Conservation (phyloP, 2,113 vertebrate species). For the Trematomus loennbergii region DNA sequence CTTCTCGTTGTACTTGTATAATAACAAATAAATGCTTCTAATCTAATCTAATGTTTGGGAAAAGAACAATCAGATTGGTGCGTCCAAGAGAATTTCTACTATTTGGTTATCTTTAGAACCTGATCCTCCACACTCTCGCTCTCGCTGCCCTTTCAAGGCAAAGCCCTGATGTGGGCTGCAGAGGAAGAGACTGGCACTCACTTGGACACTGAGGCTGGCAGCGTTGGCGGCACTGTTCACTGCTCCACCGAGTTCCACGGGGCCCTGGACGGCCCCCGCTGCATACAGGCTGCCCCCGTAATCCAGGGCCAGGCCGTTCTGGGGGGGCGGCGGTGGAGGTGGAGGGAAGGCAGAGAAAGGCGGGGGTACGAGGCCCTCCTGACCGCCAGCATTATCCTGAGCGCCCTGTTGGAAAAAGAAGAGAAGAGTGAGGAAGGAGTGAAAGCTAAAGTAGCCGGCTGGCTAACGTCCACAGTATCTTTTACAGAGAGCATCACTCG, state of each 20-base stretch:
- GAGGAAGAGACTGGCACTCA: slow-evolving; percentile 70
- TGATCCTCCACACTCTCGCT: not conserved
- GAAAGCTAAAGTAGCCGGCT: slow-evolving; percentile 46
- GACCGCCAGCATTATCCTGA: slow-evolving; percentile 84
- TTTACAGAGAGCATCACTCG: slow-evolving; percentile 58
- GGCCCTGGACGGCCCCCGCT: slow-evolving; percentile 81
- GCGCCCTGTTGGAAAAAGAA: slow-evolving; percentile 75
- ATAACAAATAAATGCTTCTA: too few species aligned
- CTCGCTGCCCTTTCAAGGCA: slow-evolving; percentile 1
- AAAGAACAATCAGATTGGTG: not conserved
- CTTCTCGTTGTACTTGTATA: too few species aligned
- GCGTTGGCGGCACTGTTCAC: slow-evolving; percentile 68
- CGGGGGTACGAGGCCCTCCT: slow-evolving; percentile 84
- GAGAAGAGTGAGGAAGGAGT: slow-evolving; percentile 33
- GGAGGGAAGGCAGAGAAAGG: slow-evolving; percentile 85
- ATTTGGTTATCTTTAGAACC: slow-evolving; percentile 3
- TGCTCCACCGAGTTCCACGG: slow-evolving; percentile 78
- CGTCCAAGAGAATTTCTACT: not conserved
- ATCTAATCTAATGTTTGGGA: not conserved
- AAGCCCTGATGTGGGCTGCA: slow-evolving; percentile 43
- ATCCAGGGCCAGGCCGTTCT: slow-evolving; percentile 85
- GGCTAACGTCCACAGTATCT: slow-evolving; percentile 47
- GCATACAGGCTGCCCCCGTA: slow-evolving; percentile 82
- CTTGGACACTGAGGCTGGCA: slow-evolving; percentile 76
- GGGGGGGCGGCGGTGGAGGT: slow-evolving; percentile 85